Evolutionary conservation across 2,113 vertebrate species (phyloP).

Genomic region (Ictalurus furcatus): DNA sequence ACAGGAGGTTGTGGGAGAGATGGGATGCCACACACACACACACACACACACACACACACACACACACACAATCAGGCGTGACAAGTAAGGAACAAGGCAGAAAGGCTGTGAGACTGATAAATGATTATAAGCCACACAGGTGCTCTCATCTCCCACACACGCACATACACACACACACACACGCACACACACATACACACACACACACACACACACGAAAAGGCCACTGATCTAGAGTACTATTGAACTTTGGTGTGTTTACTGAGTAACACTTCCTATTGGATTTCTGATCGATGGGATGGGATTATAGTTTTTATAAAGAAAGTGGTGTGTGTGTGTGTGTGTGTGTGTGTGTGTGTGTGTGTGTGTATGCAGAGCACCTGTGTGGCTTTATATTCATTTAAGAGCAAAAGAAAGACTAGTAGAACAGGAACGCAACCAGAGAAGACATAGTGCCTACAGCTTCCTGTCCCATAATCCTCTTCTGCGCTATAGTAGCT

Average conservation of each 20-base stretch:
- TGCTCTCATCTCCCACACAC: slow-evolving; percentile 32
- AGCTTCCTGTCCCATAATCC: neutral
- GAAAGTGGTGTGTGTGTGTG: slow-evolving; percentile 43
- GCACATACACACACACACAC: neutral
- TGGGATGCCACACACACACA: slow-evolving; percentile 7
- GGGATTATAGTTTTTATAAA: slow-evolving; percentile 73
- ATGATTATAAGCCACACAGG: slow-evolving; percentile 67
- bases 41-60: neutral
- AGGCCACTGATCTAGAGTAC: slow-evolving; percentile 47
- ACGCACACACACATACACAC: neutral
- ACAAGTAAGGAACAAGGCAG: slow-evolving; percentile 65
- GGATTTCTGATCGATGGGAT: slow-evolving; percentile 74
- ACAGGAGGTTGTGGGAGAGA: slow-evolving; percentile 21
- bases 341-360: slow-evolving; percentile 46
- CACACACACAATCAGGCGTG: slow-evolving; percentile 40
- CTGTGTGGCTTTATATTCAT: neutral
- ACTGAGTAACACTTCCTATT: slow-evolving; percentile 70
- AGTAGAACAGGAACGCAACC: slow-evolving; percentile 21
- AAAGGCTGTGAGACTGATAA: slow-evolving; percentile 76
- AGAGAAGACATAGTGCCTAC: neutral
- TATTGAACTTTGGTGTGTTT: slow-evolving; percentile 72
- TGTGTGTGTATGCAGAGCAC: neutral
- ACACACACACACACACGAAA: slow-evolving; percentile 50
- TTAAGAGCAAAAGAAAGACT: slow-evolving; percentile 54
- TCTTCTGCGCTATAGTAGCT: neutral